Evolutionary conservation across 2,113 vertebrate species (phyloP).

Genomic region (Talpa occidentalis): DNA sequence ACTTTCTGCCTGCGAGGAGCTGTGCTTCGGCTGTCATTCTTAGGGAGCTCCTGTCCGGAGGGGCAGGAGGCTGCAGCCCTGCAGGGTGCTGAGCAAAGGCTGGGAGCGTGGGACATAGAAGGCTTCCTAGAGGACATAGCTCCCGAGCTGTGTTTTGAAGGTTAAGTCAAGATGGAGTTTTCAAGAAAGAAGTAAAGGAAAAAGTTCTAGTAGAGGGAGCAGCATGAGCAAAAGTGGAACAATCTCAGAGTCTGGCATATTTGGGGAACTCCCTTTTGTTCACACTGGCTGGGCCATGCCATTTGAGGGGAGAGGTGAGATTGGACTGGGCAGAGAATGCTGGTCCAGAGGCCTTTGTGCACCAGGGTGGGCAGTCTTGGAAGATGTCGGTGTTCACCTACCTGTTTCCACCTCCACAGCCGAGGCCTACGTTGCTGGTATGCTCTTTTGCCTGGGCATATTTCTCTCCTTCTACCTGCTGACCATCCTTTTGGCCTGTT

Average conservation of each 20-base stretch:
- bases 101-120: background rate
- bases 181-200: background rate
- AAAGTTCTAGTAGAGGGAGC: background rate
- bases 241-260: background rate
- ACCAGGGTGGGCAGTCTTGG: fast-evolving
- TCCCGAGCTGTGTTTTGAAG: background rate
- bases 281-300: background rate
- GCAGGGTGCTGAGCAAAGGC: background rate
- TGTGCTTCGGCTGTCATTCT: background rate
- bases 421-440: slow-evolving; percentile 92
- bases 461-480: slow-evolving; percentile 97
- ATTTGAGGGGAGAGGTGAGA: background rate
- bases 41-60: background rate
- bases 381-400: background rate
- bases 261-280: no score
- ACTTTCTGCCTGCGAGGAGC: background rate
- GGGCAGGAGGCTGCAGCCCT: background rate
- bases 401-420: slow-evolving; percentile 82
- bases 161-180: background rate
- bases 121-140: background rate
- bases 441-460: slow-evolving; percentile 95
- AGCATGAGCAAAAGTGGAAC: background rate
- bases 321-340: background rate
- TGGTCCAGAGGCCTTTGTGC: background rate
- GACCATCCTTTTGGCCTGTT: slow-evolving; percentile 92